Evolutionary conservation across 2,797 vertebrate genomes (phyloP).

Genomic region (Tragopan temminckii): DNA sequence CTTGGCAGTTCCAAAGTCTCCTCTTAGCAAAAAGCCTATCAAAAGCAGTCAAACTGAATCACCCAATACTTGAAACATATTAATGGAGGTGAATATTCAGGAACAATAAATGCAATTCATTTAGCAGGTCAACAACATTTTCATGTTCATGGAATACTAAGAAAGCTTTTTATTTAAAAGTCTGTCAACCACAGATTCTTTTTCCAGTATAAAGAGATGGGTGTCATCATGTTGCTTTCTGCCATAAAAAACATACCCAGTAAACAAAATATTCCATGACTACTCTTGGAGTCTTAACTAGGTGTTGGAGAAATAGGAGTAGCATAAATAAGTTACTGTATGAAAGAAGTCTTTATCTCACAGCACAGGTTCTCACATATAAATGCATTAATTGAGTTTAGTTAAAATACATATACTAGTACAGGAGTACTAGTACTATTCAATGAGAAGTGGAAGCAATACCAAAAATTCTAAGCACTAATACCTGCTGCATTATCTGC

Average conservation of each 20-base stretch:
- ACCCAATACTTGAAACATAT: not conserved
- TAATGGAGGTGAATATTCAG: not conserved
- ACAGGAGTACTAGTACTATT: not conserved
- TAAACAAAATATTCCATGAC: not conserved
- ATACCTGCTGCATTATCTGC: not conserved
- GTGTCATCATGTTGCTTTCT: not conserved
- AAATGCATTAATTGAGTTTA: not conserved
- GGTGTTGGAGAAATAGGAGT: not conserved
- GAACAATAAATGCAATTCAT: not conserved
- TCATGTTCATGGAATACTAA: not conserved
- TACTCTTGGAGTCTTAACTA: not conserved
- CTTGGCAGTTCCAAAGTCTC: not conserved
- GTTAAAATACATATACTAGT: not conserved
- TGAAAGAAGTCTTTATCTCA: not conserved
- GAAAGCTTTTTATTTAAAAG: not conserved
- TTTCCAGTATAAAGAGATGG: not conserved
- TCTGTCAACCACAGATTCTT: not conserved
- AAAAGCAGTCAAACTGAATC: not conserved
- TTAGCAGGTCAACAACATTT: not conserved
- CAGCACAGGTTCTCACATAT: not conserved
- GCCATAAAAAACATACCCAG: not conserved
- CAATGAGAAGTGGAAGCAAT: not conserved
- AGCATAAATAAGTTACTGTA: not conserved
- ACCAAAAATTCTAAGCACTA: not conserved
- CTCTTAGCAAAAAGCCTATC: not conserved